Evolutionary conservation across 1,140 invertebrate species (phyloP), one percentile per base, ranked within the genome.

Genomic region (Drosophila watanabei): DNA sequence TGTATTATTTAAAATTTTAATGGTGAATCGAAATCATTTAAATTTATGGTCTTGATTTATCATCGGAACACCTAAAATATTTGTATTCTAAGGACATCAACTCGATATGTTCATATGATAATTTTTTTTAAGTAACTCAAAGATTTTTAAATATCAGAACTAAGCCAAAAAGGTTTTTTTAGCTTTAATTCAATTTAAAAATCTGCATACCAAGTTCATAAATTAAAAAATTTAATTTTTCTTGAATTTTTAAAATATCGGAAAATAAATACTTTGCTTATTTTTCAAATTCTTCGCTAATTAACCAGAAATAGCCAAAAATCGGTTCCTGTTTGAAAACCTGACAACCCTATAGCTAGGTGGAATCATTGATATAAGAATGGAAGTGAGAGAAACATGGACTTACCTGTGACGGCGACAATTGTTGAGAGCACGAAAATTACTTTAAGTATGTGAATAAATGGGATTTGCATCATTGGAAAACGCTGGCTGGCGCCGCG

Each of bases 381-480:
- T 68, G 20, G 30, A 43, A 48, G 20, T 35, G 52, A 35, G 52
- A 56, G 52, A 10, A 13, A 10, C 20, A 37, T 56, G 18, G 8
- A 46, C 83, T 83, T 80, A 92, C 91, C 88, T 91, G 91, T 92
- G 54, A 92, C 91, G 68, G 75, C 43, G 91, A 92, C 91, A 91
- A 92, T 92, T 92, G 91, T 92, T 92, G 91, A 92, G 65, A 92
- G 91, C 91, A 92, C 79, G 91, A 92, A 92, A 88, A 92, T 91
- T 92, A 92, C 89, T 90, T 91, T 78, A n/a, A 92, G 45, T 77
- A 91, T 76, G 69, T 66, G 64, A 69, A 79, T 68, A 77, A 78
- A 82, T 82, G 75, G 76, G 71, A 86, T 80, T 89, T 66, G 86
- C 86, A 89, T 89, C 82, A 86, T 89, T 86, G 39, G 61, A 73